Conservation (phyloP, 2,888 invertebrate genomes). For the Xanthia icteritia region DNA sequence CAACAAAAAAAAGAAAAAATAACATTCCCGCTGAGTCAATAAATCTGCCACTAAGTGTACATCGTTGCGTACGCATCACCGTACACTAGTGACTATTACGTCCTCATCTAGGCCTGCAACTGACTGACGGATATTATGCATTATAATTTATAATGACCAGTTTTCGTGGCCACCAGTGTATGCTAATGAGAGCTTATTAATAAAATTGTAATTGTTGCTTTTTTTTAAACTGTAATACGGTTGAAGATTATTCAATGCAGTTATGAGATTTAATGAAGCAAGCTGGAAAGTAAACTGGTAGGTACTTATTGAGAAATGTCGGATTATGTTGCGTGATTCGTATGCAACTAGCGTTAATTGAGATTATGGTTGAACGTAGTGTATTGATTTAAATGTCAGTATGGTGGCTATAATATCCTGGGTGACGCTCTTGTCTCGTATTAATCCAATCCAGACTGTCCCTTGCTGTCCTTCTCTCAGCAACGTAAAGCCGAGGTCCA, state of each 20-base stretch:
- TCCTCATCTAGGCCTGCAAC: slow-evolving; percentile 36
- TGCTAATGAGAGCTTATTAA: slow-evolving; percentile 57
- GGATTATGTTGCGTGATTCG: slow-evolving; percentile 45
- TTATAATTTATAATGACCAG: slow-evolving; percentile 50
- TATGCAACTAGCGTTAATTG: slow-evolving; percentile 41
- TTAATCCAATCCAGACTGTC: too few species aligned
- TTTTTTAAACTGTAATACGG: slow-evolving; percentile 49
- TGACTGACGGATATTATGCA: slow-evolving; percentile 48
- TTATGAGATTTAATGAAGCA: slow-evolving; percentile 67
- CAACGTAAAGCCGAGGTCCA: too few species aligned
- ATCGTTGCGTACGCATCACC: slow-evolving; percentile 47
- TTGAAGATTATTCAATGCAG: slow-evolving; percentile 67
- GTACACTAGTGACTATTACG: slow-evolving; percentile 40
- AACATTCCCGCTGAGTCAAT: slow-evolving; percentile 38
- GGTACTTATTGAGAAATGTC: slow-evolving; percentile 62
- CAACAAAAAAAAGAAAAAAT: slow-evolving; percentile 8
- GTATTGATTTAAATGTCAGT: slow-evolving; percentile 20
- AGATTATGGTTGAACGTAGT: slow-evolving; percentile 18
- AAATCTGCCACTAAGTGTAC: slow-evolving; percentile 56
- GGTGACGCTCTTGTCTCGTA: not conserved
- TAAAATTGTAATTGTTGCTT: slow-evolving; percentile 60
- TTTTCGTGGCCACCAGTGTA: slow-evolving; percentile 56
- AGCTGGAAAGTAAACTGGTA: slow-evolving; percentile 56
- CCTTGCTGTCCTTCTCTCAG: too few species aligned
- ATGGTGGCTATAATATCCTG: not conserved